Evolutionary conservation across 2,797 vertebrate species (phyloP).

Genomic region (Parambassis ranga): DNA sequence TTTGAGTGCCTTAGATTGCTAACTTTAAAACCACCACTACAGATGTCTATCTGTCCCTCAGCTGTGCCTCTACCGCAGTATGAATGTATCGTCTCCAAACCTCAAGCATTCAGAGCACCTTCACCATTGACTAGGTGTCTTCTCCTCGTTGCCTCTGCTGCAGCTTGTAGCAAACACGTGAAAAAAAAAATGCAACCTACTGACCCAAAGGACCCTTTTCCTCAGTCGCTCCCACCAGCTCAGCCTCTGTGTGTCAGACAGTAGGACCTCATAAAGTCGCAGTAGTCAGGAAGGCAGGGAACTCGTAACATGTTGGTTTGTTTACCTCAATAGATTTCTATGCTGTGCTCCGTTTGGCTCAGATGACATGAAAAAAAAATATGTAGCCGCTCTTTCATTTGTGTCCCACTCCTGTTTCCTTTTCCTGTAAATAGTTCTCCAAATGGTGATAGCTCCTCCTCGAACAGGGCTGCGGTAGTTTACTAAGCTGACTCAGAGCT

Average conservation of each 20-base stretch:
- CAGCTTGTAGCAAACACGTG: conserved; percentile 48
- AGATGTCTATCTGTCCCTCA: conserved; percentile 73
- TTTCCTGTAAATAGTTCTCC: conserved; percentile 51
- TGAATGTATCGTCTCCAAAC: conserved; percentile 81
- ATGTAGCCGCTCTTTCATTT: conserved; percentile 40
- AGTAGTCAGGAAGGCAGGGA: conserved; percentile 41
- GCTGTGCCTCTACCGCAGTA: conserved; percentile 82
- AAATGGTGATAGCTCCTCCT: background rate
- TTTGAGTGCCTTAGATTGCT: conserved; percentile 85
- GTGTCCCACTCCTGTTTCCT: background rate
- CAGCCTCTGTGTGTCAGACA: conserved; percentile 22
- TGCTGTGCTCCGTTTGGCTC: conserved; percentile 52
- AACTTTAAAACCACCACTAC: conserved; percentile 72
- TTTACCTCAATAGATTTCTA: conserved; percentile 77
- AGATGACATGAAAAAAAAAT: conserved; percentile 28
- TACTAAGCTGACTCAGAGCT: background rate
- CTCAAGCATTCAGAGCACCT: conserved; percentile 79
- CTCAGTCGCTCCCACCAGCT: conserved; percentile 46
- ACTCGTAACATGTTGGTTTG: conserved; percentile 42
- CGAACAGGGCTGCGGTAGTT: background rate
- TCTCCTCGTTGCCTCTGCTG: conserved; percentile 66
- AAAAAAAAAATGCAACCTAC: conserved; percentile 57
- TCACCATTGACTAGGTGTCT: conserved; percentile 47
- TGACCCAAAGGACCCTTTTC: conserved; percentile 71
- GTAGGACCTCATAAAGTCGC: conserved; percentile 30